Conservation (phyloP, 2,888 invertebrate genomes). For the Silvanus unidentatus region DNA sequence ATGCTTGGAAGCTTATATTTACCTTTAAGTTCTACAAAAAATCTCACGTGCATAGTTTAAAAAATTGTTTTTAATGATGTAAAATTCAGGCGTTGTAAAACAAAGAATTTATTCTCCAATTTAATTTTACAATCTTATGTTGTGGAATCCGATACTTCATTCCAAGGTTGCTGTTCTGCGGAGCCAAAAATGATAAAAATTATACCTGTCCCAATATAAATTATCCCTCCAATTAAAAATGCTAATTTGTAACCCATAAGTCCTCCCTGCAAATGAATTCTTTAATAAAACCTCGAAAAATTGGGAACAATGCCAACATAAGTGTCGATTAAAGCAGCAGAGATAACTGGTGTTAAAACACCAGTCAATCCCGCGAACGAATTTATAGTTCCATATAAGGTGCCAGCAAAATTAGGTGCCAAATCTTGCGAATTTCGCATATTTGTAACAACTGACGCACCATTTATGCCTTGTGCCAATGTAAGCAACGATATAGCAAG, state of each 20-base stretch:
- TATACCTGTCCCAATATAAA: conserved; percentile 38
- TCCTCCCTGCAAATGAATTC: conserved; percentile 32
- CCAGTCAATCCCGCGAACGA: conserved; percentile 31
- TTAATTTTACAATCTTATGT: too few species aligned
- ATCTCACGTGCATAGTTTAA: too few species aligned
- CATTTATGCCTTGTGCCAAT: conserved; percentile 30
- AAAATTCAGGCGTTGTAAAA: too few species aligned
- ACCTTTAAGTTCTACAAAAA: too few species aligned
- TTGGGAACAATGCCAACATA: conserved; percentile 25
- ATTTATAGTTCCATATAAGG: conserved; percentile 31
- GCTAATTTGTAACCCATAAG: conserved; percentile 41
- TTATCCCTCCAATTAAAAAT: conserved; percentile 41
- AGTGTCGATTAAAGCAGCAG: conserved; percentile 21
- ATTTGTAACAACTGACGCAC: conserved; percentile 30
- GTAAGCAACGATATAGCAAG: conserved; percentile 24
- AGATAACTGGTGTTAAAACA: conserved; percentile 29
- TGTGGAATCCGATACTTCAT: too few species aligned
- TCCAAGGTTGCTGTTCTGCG: conserved; percentile 43
- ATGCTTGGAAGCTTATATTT: too few species aligned
- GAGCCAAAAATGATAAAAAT: conserved; percentile 42
- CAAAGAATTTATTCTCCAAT: too few species aligned
- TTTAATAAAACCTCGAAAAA: conserved; percentile 2
- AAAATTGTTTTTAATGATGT: too few species aligned
- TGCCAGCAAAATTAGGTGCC: conserved; percentile 33
- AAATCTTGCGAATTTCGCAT: conserved; percentile 33